Conservation (phyloP, 2,113 vertebrate species). For the Zeus faber region DNA sequence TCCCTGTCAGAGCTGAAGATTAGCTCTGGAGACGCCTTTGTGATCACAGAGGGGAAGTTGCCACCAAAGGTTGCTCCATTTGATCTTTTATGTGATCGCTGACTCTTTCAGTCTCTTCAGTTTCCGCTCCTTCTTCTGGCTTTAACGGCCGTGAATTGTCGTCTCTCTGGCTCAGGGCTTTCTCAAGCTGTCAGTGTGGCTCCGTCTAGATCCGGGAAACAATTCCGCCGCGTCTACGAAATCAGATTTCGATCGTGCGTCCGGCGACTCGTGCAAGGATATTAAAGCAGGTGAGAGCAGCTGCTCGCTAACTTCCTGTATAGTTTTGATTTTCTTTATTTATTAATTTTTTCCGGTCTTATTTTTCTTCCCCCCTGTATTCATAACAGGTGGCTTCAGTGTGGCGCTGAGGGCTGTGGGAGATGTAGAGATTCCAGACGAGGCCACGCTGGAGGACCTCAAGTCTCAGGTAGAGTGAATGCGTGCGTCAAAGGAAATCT, state of each 20-base stretch:
- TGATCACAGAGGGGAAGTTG: constrained; percentile 84
- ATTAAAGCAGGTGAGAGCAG: neutral
- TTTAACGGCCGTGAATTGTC: too few relatives aligned
- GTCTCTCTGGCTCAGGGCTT: constrained; percentile 77
- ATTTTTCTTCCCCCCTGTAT: too few relatives aligned
- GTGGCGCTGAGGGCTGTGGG: constrained; percentile 73
- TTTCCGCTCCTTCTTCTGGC: neutral
- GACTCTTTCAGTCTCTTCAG: neutral
- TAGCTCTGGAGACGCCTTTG: constrained; percentile 83
- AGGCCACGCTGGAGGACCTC: constrained; percentile 82
- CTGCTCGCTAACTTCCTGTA: neutral
- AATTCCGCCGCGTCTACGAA: neutral
- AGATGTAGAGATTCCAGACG: constrained; percentile 82
- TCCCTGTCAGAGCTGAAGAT: constrained; percentile 83
- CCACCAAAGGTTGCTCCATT: constrained; percentile 77
- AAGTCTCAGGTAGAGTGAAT: constrained; percentile 83
- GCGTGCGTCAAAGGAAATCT: neutral
- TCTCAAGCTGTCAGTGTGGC: constrained; percentile 84
- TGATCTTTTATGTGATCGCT: neutral
- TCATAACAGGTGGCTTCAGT: constrained; percentile 40
- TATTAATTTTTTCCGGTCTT: neutral
- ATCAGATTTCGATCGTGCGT: constrained; percentile 38
- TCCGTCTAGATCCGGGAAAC: constrained; percentile 53
- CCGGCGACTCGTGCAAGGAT: constrained; percentile 33
- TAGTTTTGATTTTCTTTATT: neutral